Percentiles rank a stretch among this genome's conserved stretches.
These are phyloP conservation scores for Agrypnus murinus DNA, from an alignment of 2,888 invertebrate genomes.

Conservation along the genomic window DNA sequence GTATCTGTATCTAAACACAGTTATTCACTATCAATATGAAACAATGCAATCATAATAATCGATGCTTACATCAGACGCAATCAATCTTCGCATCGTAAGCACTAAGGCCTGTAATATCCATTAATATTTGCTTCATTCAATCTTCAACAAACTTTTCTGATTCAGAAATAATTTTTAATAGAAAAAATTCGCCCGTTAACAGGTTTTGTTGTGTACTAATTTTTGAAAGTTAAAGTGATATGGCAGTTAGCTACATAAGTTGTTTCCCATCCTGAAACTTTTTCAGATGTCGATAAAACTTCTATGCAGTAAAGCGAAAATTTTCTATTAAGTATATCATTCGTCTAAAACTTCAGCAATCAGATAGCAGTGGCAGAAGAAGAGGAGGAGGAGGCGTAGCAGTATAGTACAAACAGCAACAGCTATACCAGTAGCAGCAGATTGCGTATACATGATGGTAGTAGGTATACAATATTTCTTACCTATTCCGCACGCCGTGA, in stretches of 20 bases:
- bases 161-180: background rate
- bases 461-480: slow-evolving; percentile 45
- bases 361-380: slow-evolving; percentile 38
- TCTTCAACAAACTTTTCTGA: too few relatives aligned
- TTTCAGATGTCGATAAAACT: slow-evolving; percentile 34
- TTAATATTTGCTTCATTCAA: too few relatives aligned
- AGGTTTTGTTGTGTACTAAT: too few relatives aligned
- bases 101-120: too few relatives aligned
- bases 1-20: too few relatives aligned
- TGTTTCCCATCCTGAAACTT: slow-evolving; percentile 7
- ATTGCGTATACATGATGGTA: too few relatives aligned
- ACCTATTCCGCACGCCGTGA: slow-evolving; percentile 69
- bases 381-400: slow-evolving; percentile 19
- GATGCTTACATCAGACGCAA: too few relatives aligned
- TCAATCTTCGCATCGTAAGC: too few relatives aligned
- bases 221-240: background rate
- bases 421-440: slow-evolving; percentile 28
- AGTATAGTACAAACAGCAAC: background rate
- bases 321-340: slow-evolving; percentile 46
- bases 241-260: background rate
- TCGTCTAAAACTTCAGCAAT: slow-evolving; percentile 41
- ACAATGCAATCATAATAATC: too few relatives aligned
- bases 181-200: too few relatives aligned
- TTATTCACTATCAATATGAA: too few relatives aligned
- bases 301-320: slow-evolving; percentile 30